Evolutionary conservation across 2,797 vertebrate genomes (phyloP).

Genomic region (Margarornis squamiger): DNA sequence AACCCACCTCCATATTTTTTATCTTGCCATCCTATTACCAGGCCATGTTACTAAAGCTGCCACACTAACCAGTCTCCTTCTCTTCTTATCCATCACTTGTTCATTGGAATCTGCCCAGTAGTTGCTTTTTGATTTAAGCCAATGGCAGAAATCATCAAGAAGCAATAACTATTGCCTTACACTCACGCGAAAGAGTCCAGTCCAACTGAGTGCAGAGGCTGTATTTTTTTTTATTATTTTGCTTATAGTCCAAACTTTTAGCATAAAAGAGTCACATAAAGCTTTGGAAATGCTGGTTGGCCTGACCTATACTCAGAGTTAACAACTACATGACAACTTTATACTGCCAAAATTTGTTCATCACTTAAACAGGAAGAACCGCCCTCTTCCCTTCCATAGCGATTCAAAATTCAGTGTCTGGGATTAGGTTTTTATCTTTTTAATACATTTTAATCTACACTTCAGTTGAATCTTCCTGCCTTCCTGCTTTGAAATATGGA

Average conservation of each 20-base stretch:
- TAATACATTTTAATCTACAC: not conserved
- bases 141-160: not conserved
- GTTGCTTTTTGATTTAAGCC: not conserved
- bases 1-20: not conserved
- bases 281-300: not conserved
- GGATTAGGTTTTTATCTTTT: not conserved
- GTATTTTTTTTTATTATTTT: not conserved
- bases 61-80: not conserved
- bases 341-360: not conserved
- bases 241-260: not conserved
- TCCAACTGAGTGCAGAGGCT: not conserved
- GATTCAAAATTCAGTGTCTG: not conserved
- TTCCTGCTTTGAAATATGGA: not conserved
- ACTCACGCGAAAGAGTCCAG: not conserved
- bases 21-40: not conserved
- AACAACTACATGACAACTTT: not conserved
- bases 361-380: not conserved
- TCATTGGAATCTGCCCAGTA: not conserved
- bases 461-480: not conserved
- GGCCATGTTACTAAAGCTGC: not conserved
- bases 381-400: accelerated
- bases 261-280: not conserved
- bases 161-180: not conserved
- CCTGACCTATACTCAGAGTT: not conserved
- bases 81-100: not conserved